phyloP scores from a whole-genome alignment of 2,797 vertebrate species.

The Leontopithecus rosalia region DNA sequence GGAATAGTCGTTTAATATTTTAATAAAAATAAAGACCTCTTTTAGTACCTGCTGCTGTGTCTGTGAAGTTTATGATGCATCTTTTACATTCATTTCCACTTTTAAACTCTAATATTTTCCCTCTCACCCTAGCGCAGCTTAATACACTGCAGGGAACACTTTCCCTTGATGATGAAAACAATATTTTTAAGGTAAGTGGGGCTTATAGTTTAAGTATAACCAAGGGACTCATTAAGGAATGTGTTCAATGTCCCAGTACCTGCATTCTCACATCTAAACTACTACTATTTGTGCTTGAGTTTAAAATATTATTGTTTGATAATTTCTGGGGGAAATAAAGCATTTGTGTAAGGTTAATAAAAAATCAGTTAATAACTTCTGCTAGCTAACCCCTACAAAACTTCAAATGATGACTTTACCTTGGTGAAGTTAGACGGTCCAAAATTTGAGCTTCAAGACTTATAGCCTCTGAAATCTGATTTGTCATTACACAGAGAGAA shows the following conservation, averaged over 20 bases:
- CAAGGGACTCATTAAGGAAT: slow-evolving; percentile 70
- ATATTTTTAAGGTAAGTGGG: slow-evolving; percentile 81
- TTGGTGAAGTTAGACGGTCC: background rate
- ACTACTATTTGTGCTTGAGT: background rate
- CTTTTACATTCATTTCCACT: slow-evolving; percentile 79
- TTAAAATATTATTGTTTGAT: slow-evolving; percentile 58
- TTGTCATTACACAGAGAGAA: background rate
- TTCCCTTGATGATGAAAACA: slow-evolving; percentile 84
- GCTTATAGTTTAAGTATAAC: slow-evolving; percentile 79
- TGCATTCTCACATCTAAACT: slow-evolving; percentile 32
- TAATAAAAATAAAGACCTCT: slow-evolving; percentile 82
- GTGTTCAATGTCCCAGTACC: slow-evolving; percentile 39
- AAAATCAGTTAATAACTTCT: background rate
- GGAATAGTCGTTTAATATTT: slow-evolving; percentile 78
- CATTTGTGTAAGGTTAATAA: slow-evolving; percentile 21
- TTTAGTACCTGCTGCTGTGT: slow-evolving; percentile 74
- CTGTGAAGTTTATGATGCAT: slow-evolving; percentile 79
- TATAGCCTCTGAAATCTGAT: background rate
- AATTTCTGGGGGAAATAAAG: background rate
- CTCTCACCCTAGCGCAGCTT: slow-evolving; percentile 76
- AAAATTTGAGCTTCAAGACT: background rate
- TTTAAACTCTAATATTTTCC: slow-evolving; percentile 82
- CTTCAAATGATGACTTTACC: background rate
- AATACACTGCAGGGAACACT: slow-evolving; percentile 80
- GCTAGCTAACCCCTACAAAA: background rate